A percentile compares a stretch with the other conserved stretches of the same genome.
phyloP scores from a whole-genome alignment of 2,113 vertebrate species.

The Panthera leo region DNA sequence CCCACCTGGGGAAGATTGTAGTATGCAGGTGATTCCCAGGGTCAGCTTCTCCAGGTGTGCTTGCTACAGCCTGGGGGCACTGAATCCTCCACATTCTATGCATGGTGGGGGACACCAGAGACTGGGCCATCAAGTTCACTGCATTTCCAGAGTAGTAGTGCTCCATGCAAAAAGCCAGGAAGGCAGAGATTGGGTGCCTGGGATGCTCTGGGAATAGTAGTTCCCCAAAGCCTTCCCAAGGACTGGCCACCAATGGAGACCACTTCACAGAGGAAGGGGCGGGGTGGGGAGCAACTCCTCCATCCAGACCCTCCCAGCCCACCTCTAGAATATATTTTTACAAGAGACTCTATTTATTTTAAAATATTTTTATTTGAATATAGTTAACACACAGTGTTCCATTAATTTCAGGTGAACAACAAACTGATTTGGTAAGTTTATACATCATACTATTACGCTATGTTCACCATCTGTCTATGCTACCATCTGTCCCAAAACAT shows the following conservation, averaged over 20 bases:
- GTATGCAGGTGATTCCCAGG: background rate
- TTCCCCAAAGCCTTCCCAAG: too few species aligned
- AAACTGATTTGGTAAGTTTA: background rate
- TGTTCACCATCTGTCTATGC: background rate
- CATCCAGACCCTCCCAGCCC: background rate
- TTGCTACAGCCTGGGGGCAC: background rate
- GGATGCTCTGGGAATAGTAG: background rate
- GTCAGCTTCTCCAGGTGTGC: background rate
- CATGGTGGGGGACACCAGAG: background rate
- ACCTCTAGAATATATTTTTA: background rate
- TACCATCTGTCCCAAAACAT: background rate
- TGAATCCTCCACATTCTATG: background rate
- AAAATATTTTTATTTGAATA: background rate
- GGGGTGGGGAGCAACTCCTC: background rate
- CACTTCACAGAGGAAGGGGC: too few species aligned
- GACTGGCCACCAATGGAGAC: too few species aligned
- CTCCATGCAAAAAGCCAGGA: too few species aligned
- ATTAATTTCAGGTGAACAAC: background rate
- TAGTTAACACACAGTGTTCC: background rate
- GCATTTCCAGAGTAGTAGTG: background rate
- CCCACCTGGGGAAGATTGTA: background rate
- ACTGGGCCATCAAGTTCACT: background rate
- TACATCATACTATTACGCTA: background rate
- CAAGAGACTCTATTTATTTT: background rate
- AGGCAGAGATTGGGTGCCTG: background rate